phyloP scores from a whole-genome alignment of 2,797 vertebrate species.

The Malurus splendens region DNA sequence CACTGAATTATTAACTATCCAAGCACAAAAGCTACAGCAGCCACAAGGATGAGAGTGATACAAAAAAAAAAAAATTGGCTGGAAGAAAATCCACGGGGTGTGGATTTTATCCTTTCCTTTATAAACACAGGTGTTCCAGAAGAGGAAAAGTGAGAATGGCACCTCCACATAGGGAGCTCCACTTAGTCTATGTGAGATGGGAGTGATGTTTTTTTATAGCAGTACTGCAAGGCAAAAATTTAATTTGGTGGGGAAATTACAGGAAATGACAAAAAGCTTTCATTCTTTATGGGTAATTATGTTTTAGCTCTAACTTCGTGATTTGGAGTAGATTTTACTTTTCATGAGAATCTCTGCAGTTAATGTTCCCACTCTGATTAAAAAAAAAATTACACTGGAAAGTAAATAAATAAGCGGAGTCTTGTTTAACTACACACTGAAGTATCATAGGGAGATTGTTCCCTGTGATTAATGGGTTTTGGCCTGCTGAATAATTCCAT shows the following conservation, averaged over 20 bases:
- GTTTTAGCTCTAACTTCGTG: not conserved
- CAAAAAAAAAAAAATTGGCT: not conserved
- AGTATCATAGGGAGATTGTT: not conserved
- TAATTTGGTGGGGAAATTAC: not conserved
- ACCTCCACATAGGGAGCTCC: not conserved
- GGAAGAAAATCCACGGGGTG: not conserved
- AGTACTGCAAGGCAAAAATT: not conserved
- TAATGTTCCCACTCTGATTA: not conserved
- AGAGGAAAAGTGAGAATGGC: not conserved
- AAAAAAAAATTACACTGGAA: constrained; percentile 10
- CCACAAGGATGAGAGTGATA: not conserved
- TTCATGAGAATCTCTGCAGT: not conserved
- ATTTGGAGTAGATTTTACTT: constrained; percentile 41
- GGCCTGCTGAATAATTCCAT: constrained; percentile 23
- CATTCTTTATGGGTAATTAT: not conserved
- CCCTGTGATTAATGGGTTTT: constrained; percentile 41
- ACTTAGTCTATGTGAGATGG: not conserved
- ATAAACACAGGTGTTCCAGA: not conserved
- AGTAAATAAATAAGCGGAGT: constrained; percentile 18
- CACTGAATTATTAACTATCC: not conserved
- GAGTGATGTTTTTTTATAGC: not conserved
- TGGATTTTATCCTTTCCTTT: not conserved
- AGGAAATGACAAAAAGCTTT: constrained; percentile 5
- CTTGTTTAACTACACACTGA: not conserved
- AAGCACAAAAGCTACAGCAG: not conserved